Evolutionary conservation across 2,797 vertebrate species (phyloP).

Genomic region (Cetoscarus ocellatus): DNA sequence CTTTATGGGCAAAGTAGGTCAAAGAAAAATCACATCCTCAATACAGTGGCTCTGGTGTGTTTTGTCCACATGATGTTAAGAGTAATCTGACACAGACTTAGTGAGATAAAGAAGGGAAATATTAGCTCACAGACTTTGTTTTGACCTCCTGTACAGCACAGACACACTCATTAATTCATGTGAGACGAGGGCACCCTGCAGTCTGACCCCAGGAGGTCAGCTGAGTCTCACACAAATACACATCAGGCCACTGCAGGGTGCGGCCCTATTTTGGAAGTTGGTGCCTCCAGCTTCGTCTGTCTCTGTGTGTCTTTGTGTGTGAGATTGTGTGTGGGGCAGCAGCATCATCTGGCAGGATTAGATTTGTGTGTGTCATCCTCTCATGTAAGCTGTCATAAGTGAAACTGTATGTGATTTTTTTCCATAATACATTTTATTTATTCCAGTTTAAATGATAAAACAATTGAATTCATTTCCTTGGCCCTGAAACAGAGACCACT

Average conservation of each 20-base stretch:
- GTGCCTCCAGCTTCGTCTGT: slow-evolving; percentile 14
- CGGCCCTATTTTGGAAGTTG: slow-evolving; percentile 13
- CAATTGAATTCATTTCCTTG: slow-evolving; percentile 19
- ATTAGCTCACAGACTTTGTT: neutral
- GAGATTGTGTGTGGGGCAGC: slow-evolving; percentile 13
- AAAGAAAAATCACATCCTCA: neutral
- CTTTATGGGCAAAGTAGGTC: neutral
- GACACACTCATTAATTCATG: slow-evolving; percentile 34
- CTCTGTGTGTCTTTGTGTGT: slow-evolving; percentile 11
- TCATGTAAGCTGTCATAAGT: slow-evolving; percentile 26
- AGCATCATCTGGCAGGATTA: slow-evolving; percentile 46
- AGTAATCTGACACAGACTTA: neutral
- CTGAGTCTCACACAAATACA: slow-evolving; percentile 25
- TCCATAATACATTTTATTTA: slow-evolving; percentile 25
- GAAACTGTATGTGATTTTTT: slow-evolving; percentile 22
- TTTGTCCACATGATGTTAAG: no score
- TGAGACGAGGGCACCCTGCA: slow-evolving; percentile 36
- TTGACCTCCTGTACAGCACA: neutral
- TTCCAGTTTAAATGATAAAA: slow-evolving; percentile 28
- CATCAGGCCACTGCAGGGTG: slow-evolving; percentile 28
- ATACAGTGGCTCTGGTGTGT: neutral
- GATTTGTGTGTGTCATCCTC: slow-evolving; percentile 43
- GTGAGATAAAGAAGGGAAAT: neutral
- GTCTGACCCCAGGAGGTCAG: slow-evolving; percentile 43
- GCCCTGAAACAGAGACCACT: no score